These are phyloP conservation scores for Limnothrissa miodon DNA, from an alignment of 2,113 vertebrate species.

Conservation along the genomic window DNA sequence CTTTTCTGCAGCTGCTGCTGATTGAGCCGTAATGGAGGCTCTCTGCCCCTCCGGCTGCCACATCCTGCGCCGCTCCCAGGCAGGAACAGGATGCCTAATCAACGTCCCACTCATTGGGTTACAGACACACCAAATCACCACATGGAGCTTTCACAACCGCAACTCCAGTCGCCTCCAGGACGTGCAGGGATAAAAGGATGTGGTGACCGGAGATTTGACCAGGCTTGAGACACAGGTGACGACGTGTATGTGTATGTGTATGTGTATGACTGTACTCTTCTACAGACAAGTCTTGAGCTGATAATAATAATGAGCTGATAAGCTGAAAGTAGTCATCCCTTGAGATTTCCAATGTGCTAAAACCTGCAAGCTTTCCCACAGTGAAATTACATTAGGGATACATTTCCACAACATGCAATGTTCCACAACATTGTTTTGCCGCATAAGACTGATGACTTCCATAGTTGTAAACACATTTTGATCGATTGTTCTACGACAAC, in stretches of 20 bases:
- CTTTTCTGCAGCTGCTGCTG: slow-evolving; percentile 31
- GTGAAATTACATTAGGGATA: background rate
- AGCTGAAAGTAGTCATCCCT: too few species aligned
- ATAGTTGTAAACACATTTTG: background rate
- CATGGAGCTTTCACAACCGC: slow-evolving; percentile 17
- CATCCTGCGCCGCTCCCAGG: slow-evolving; percentile 16
- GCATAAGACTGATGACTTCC: background rate
- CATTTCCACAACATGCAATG: background rate
- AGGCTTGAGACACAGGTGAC: background rate
- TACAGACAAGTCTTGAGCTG: background rate
- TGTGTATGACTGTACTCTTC: background rate
- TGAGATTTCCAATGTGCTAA: background rate
- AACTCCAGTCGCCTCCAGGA: background rate
- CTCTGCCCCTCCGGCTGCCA: background rate
- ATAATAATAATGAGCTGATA: too few species aligned
- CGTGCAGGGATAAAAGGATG: background rate
- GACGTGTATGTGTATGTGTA: background rate
- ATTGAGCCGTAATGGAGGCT: slow-evolving; percentile 24
- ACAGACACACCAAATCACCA: background rate
- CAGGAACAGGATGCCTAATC: background rate
- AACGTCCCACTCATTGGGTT: background rate
- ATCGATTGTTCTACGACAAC: background rate
- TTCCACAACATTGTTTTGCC: background rate
- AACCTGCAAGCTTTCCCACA: background rate
- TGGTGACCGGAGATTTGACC: background rate